Evolutionary conservation across 2,113 vertebrate genomes (phyloP), one percentile per base, ranked within the genome.

Genomic region (Syngnathoides biaculeatus): DNA sequence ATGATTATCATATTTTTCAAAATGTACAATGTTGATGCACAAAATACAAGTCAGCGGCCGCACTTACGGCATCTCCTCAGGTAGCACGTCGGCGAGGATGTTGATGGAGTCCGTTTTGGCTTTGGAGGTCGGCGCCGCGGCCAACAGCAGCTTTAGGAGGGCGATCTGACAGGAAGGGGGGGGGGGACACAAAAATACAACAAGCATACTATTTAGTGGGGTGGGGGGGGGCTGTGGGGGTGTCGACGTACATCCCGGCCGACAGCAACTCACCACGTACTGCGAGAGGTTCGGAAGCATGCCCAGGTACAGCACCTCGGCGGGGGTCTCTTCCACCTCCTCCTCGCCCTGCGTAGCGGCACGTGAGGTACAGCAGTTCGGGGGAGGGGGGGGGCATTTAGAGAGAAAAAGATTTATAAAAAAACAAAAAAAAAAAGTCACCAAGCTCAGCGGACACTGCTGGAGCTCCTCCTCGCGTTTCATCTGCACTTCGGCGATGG

Each of bases 91-190:
- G 0, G 96, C 97, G 81, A 99, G 84, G 89, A 99, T 98, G 82
- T 98, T 99, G 86, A 99, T 97, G 24, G 97, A 98, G 88, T 99
- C 97, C 0, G 96, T 98, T 91, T 99, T 98, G 82, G 97, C 95
- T 87, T 98, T 99, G 81, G 96, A 98, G 66, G 96, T 99, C n/a
- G 97, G 97, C 0, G 95, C 97, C 40, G 96, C 96, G 35, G 97
- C 97, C 68, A 99, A 90, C 3, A 98, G 92, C 68, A 99, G 95
- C 92, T 98, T 99, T 79, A 99, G 87, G 67, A 98, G 85, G 27
- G 96, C 96, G 2, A 99, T 99, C 97, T 99, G 30, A 88, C n/a
- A n/a, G n/a, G n/a, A n/a, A n/a, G n/a, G n/a, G n/a, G n/a, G n/a
- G n/a, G n/a, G n/a, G n/a, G n/a, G n/a, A 77, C 73, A 39, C 68